Base-by-base conservation (phyloP, 2,797 vertebrate species). In the Hemibagrus guttatus region DNA sequence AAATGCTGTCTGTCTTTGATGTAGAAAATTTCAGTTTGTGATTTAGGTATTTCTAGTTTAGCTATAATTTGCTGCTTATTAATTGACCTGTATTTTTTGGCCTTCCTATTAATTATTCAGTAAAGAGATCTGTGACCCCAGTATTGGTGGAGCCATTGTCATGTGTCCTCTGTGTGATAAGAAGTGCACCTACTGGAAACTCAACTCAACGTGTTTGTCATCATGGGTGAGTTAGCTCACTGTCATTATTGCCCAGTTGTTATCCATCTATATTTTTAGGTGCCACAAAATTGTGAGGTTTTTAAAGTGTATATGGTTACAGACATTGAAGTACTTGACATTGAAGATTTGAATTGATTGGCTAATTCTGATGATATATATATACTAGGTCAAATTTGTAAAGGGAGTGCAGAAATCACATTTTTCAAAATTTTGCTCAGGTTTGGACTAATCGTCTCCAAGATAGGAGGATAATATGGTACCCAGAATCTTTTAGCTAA, bases 121-220 rank as follows among this genome's bases (percentile, higher is more conserved):
- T 92, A 93, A 93, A 92, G 97, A 99, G 93, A 97, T 98, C 91
- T 99, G 98, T 92, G 91, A 97, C 81, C 63, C 93, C 39, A 0
- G 79, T 0, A 94, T 98, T 72, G 98, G 98, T 35, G 98, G 98
- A 69, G 93, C 91, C 42, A 98, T 99, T 86, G 93, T 98, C 90
- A 99, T 99, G 98, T 99, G 98, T 87, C 98, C 98, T 0, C 96
- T 99, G 4, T 99, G 98, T 94, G 97, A 99, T 89, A 87, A 89
- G 81, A 94, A 96, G 11, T 99, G 98, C 68, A 95, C 96, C 28
- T 99, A 96, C 91, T 99, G 98, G 98, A 97, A 95, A 52, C 95
- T 99, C 7, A 98, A 97, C 92, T 95, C 96, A 8, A 98, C 98
- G 0, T 99, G 98, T 83, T 91, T 93, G n/a, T 95, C 97, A 7